phyloP scores from a whole-genome alignment of 2,888 invertebrate species.

The Seira musarum region DNA sequence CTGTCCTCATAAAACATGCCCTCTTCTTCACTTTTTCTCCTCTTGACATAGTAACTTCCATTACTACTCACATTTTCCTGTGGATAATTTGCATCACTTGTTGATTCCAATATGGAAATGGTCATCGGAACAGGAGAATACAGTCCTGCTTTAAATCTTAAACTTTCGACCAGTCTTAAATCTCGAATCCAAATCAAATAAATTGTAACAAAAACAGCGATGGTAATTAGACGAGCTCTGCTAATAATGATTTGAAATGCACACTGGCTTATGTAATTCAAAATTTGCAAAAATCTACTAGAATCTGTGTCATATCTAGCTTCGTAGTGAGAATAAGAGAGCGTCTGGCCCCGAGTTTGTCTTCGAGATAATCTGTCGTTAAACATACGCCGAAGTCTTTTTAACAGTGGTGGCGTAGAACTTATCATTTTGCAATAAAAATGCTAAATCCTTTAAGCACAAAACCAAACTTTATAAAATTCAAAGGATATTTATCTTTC shows the following conservation, averaged over 20 bases:
- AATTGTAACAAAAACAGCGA: not conserved
- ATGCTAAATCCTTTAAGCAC: too few species aligned
- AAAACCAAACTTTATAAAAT: too few species aligned
- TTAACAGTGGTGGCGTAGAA: too few species aligned
- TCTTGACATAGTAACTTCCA: too few species aligned
- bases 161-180: not conserved
- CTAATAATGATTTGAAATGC: not conserved
- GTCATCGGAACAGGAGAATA: not conserved
- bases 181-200: not conserved
- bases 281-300: too few species aligned
- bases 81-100: not conserved
- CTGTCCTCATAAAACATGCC: not conserved
- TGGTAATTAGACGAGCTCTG: not conserved
- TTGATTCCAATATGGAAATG: conserved; percentile 13
- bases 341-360: too few species aligned
- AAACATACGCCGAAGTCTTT: too few species aligned
- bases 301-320: too few species aligned
- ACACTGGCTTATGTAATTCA: not conserved
- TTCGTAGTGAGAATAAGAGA: too few species aligned
- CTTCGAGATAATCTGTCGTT: too few species aligned
- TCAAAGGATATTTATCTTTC: too few species aligned
- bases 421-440: too few species aligned
- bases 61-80: not conserved
- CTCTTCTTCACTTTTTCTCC: not conserved
- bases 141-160: not conserved